Conservation (phyloP, 2,888 invertebrate genomes). For the Dione juno region DNA sequence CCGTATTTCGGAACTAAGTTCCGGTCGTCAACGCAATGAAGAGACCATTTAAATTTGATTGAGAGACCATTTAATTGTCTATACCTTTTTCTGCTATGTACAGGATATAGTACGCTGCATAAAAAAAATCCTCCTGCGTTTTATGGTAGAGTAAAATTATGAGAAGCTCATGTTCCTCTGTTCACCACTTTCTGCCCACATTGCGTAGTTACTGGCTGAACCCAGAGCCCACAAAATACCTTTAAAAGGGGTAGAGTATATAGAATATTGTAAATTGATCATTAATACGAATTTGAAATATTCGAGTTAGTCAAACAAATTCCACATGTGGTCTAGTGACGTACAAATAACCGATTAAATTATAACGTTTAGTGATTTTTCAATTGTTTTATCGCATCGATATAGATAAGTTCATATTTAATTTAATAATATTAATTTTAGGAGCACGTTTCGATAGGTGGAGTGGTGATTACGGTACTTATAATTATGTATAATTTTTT, state of each 20-base stretch:
- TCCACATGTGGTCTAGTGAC: neutral
- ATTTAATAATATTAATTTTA: neutral
- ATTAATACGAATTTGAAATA: no score
- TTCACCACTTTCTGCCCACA: neutral
- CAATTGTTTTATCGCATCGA: conserved; percentile 8
- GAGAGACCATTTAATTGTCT: no score
- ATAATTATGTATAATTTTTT: no score
- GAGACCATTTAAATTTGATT: no score
- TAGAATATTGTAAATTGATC: no score
- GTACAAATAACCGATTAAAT: neutral
- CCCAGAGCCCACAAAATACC: neutral
- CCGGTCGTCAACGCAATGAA: no score
- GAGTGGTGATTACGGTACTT: no score
- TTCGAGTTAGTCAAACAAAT: neutral
- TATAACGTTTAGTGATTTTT: neutral
- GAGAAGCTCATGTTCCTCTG: neutral
- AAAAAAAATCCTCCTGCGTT: no score
- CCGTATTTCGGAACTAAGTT: no score
- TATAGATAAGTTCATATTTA: neutral
- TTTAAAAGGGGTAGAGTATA: neutral
- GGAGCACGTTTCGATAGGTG: neutral
- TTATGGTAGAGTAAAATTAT: no score
- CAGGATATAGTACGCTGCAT: no score
- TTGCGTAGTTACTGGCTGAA: neutral
- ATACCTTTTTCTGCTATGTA: no score